These are phyloP conservation scores for Drosophila simulans DNA, from an alignment of 1,140 invertebrate genomes.

Conservation along the genomic window DNA sequence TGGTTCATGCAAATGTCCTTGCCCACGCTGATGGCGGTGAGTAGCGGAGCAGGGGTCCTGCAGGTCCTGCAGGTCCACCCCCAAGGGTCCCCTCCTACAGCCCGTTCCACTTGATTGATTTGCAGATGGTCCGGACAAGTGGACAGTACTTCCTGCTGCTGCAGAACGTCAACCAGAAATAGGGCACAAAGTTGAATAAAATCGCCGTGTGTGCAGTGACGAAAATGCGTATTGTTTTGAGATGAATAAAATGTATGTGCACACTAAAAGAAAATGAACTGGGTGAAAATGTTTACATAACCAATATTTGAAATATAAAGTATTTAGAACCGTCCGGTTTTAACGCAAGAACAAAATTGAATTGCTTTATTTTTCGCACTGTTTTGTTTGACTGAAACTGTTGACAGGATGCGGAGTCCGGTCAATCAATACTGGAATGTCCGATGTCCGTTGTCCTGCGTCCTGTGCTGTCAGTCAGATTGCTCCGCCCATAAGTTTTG, in stretches of 20 bases:
- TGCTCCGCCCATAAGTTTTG: constrained; percentile 58
- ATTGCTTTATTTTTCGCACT: no score
- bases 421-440: constrained; percentile 49
- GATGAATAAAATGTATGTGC: background rate
- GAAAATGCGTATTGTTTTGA: constrained; percentile 3
- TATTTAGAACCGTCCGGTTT: no score
- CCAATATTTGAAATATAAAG: no score
- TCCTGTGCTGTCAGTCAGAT: constrained; percentile 19
- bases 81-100: background rate
- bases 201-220: constrained; percentile 1
- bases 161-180: constrained; percentile 68
- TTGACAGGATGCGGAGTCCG: constrained; percentile 31
- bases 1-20: constrained; percentile 77
- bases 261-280: background rate
- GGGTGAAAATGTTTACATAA: no score
- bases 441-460: constrained; percentile 6
- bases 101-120: constrained; percentile 46
- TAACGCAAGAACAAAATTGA: no score
- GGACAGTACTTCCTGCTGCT: constrained; percentile 75
- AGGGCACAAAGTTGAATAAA: constrained; percentile 29
- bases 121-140: constrained; percentile 74
- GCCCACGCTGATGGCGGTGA: constrained; percentile 74
- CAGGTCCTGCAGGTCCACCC: background rate
- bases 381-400: background rate
- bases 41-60: constrained; percentile 8